A percentile compares a stretch with the other conserved stretches of the same genome.
Conservation (phyloP, 2,113 vertebrate species). For the Lanius ludovicianus region DNA sequence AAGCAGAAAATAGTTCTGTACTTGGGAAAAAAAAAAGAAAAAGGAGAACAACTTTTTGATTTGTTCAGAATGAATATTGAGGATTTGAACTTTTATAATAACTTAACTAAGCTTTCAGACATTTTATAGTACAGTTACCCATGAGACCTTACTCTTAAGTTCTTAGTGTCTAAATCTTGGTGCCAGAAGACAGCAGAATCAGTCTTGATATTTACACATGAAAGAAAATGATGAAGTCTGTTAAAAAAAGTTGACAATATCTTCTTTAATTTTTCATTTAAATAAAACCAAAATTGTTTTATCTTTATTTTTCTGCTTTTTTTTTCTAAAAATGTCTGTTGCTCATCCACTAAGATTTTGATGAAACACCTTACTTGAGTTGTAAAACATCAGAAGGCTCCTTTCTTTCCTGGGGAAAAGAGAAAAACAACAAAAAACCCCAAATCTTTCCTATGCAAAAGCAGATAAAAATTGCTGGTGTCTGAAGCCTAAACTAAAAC, state of each 20-base stretch:
- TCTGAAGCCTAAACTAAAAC: background rate
- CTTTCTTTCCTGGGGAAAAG: background rate
- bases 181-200: background rate
- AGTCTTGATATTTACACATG: background rate
- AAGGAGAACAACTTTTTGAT: background rate
- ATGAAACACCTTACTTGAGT: background rate
- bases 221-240: background rate
- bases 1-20: background rate
- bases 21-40: background rate
- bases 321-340: background rate
- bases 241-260: background rate
- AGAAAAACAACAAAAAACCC: background rate
- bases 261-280: background rate
- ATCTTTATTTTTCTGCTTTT: fast-evolving
- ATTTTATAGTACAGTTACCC: background rate
- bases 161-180: background rate
- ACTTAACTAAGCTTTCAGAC: background rate
- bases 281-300: background rate
- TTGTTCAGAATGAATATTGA: background rate
- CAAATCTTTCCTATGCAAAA: background rate
- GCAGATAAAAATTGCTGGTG: background rate
- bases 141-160: background rate
- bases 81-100: background rate
- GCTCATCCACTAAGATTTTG: background rate
- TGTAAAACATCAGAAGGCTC: background rate